Evolutionary conservation across 2,888 invertebrate species (phyloP), one percentile per base, ranked within the genome.

Genomic region (Apamea epomidion): DNA sequence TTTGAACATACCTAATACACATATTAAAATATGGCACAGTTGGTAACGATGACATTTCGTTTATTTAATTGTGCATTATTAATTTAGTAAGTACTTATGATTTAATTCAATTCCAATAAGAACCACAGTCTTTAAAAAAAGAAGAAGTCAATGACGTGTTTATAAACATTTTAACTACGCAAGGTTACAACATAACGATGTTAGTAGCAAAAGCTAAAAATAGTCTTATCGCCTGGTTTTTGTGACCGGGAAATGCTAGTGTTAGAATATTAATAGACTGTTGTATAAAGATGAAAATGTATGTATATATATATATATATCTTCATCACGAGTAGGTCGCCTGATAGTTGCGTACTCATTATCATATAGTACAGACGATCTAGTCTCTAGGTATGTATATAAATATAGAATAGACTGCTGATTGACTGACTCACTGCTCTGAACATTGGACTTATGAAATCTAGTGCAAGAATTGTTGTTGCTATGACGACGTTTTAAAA

Each of bases 181-280:
- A 87, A 86, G 85, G 72, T 86, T 81, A 86, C 64, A 81, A 81
- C 70, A 84, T 80, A 73, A 58, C 29, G 58, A 67, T 67, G 69
- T 72, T 48, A 42, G 51, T 75, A 51, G 60, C 64, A 54, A 69
- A 45, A 32, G 64, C 68, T 81, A 85, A 82, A 85, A 82, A 85
- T 79, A 86, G 18, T 48, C 64, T 69, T 77, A 74, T 87, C 73
- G 74, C 76, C 82, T 85, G 76, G 69, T 81, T 72, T 80, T 77
- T 51, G 72, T 69, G 72, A 85, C 82, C 37, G 82, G 86, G 76
- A 87, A 85, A 85, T 81, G 45, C 6, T 84, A 51, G 58, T 79
- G 67, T 72, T 45, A 51, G 72, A 77, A 73, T 87, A 86, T 82
- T 82, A 79, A 79, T 87, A 85, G 75, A 68, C 75, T 25, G 21